Percentiles rank a stretch among this genome's conserved stretches.
Conservation (phyloP, 2,797 vertebrate species). For the Spatula versicolor region DNA sequence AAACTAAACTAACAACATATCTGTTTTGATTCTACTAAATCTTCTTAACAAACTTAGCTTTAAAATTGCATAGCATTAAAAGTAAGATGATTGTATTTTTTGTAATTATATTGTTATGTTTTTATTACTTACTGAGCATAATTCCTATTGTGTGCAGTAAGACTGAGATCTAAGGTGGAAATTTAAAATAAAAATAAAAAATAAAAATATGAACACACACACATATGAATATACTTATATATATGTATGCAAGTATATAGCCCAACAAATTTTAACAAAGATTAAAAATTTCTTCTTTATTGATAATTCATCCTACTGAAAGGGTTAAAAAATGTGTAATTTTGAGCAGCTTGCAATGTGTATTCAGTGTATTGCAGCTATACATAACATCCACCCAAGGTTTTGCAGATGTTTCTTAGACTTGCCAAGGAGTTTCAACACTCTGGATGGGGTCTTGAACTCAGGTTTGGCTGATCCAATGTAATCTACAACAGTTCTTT, state of each 20-base stretch:
- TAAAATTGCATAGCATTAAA: not conserved
- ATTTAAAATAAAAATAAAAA: not conserved
- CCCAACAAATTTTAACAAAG: not conserved
- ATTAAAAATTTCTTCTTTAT: not conserved
- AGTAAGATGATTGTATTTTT: not conserved
- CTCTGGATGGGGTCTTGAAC: conserved; percentile 44
- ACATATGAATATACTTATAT: not conserved
- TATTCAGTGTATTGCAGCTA: not conserved
- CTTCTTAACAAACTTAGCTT: not conserved
- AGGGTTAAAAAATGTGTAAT: not conserved
- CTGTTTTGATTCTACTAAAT: not conserved
- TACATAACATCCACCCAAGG: conserved; percentile 10
- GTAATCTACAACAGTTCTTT: not conserved
- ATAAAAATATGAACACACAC: not conserved
- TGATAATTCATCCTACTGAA: not conserved
- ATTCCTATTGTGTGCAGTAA: not conserved
- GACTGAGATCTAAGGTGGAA: not conserved
- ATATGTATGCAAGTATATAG: not conserved
- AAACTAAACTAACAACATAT: not conserved
- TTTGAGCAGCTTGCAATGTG: not conserved
- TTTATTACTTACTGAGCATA: not conserved
- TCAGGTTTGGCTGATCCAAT: conserved; percentile 20
- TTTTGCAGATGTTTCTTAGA: conserved; percentile 52
- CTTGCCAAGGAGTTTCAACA: conserved; percentile 63
- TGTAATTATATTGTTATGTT: not conserved